These are phyloP conservation scores for Percina caprodes DNA, from an alignment of 2,113 vertebrate species.

Conservation along the genomic window DNA sequence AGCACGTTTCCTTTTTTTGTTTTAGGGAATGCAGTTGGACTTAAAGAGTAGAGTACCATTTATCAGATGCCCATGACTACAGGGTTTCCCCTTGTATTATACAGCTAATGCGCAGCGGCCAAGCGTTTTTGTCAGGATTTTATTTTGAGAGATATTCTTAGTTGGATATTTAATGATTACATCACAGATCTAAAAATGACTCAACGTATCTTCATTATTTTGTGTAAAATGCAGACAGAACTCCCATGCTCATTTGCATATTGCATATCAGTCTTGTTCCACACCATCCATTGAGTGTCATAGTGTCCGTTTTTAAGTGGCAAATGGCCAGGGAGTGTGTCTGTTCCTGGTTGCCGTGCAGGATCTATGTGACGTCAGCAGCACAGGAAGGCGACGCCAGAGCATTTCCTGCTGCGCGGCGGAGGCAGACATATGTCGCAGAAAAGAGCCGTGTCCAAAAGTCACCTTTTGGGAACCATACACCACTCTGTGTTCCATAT, in stretches of 20 bases:
- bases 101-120: too few relatives aligned
- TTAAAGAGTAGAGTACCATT: too few relatives aligned
- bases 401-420: conserved; percentile 67
- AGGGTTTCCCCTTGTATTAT: too few relatives aligned
- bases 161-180: background rate
- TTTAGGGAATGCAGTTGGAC: too few relatives aligned
- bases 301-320: background rate
- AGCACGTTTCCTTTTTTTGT: too few relatives aligned
- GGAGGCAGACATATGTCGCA: conserved; percentile 76
- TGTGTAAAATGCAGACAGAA: background rate
- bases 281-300: background rate
- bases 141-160: background rate
- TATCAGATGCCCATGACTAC: too few relatives aligned
- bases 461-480: conserved; percentile 31
- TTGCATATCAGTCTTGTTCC: background rate
- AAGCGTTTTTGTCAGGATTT: too few relatives aligned
- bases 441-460: conserved; percentile 59
- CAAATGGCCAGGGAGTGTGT: conserved; percentile 26
- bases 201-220: background rate
- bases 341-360: conserved; percentile 49
- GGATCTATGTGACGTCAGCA: conserved; percentile 69
- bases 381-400: conserved; percentile 57
- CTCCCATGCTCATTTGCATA: background rate
- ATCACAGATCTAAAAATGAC: background rate
- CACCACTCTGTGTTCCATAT: conserved; percentile 8